Evolutionary conservation across 2,113 vertebrate species (phyloP).

Genomic region (Pristiophorus japonicus): DNA sequence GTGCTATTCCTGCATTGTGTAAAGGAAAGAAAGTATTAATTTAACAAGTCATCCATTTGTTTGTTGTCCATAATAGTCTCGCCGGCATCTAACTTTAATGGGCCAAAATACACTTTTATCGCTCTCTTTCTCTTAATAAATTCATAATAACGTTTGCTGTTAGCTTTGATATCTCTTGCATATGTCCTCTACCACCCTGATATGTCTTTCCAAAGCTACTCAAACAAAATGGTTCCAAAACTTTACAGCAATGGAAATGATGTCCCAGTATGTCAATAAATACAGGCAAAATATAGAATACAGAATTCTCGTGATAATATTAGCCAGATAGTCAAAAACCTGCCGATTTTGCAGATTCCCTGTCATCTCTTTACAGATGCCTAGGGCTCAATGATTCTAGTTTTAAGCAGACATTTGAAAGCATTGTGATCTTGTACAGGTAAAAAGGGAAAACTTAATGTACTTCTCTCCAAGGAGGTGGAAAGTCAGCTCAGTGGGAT

Average conservation of each 20-base stretch:
- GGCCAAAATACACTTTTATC: background rate
- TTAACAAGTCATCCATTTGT: background rate
- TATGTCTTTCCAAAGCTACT: background rate
- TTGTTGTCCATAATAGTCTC: background rate
- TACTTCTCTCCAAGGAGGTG: background rate
- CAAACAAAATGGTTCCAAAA: background rate
- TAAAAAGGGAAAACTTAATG: background rate
- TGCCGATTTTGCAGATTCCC: background rate
- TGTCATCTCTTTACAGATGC: background rate
- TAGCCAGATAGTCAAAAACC: background rate
- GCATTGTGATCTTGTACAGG: background rate
- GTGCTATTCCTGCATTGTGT: background rate
- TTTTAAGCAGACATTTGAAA: background rate
- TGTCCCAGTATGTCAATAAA: background rate
- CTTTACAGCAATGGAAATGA: background rate
- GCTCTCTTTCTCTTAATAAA: background rate
- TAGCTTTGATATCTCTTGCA: background rate
- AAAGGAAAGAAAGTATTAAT: background rate
- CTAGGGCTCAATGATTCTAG: background rate
- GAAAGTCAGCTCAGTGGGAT: background rate
- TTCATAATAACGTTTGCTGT: background rate
- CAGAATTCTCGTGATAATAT: background rate
- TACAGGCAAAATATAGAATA: background rate
- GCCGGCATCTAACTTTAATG: background rate
- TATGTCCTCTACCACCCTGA: background rate